phyloP scores from a whole-genome alignment of 30 jellyfish, hydroid and myxozoan species.

The Mastigias papua region DNA sequence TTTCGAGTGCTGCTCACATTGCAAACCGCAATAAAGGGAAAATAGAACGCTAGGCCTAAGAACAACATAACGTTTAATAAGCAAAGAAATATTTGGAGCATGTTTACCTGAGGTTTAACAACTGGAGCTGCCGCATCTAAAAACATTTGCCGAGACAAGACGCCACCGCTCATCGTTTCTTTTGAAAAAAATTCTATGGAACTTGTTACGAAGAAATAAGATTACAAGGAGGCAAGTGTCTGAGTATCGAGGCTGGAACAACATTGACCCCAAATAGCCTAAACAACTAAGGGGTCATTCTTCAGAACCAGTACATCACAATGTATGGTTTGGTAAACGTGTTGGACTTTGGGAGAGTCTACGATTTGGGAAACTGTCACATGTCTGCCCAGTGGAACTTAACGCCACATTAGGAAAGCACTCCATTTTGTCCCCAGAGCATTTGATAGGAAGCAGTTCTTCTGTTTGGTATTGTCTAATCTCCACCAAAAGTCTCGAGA shows the following conservation, averaged over 20 bases:
- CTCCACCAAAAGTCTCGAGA: no score
- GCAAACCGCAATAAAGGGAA: slow-evolving; percentile 5
- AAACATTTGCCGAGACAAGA: background rate
- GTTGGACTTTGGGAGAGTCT: background rate
- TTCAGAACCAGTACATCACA: background rate
- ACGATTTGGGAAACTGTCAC: no score
- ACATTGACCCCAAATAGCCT: background rate
- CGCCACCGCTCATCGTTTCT: background rate
- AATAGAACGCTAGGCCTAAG: slow-evolving; percentile 9
- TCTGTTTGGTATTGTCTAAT: no score
- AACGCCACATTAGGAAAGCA: no score
- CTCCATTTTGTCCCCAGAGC: no score
- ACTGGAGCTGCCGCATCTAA: background rate
- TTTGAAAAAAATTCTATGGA: background rate
- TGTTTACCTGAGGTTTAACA: background rate
- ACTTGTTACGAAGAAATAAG: background rate
- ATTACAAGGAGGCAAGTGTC: slow-evolving; percentile 1
- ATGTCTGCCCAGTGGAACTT: no score
- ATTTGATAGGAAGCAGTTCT: no score
- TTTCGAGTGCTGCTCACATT: background rate
- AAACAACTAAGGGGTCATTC: background rate
- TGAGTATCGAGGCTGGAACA: background rate
- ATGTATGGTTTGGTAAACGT: no score
- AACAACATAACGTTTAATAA: background rate
- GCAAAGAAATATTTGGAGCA: background rate